Evolutionary conservation across 1,140 invertebrate species (phyloP), one percentile per base, ranked within the genome.

Genomic region (Brachionus koreanus): DNA sequence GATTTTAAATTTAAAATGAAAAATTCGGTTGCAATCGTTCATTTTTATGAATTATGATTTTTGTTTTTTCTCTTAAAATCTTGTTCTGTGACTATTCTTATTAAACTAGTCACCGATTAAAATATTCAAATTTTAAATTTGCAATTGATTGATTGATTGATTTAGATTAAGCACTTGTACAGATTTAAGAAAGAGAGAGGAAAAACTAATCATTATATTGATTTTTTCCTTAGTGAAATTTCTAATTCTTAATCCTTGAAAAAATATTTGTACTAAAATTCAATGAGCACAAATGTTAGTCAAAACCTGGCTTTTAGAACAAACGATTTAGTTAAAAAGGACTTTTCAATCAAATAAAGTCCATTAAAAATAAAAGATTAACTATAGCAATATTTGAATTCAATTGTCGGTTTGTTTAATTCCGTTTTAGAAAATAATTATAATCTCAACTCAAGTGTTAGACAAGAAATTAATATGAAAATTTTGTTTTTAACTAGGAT

Each of bases 211-310:
- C 49, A 57, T 57, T 57, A 57, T 57, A 57, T 57, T 57, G 49
- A 57, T 57, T 57, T 57, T 57, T 19, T 57, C 16, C 49, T 57
- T 19, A 6, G 19, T 57, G 19, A 57, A 57, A 57, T 57, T 57
- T 57, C 49, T 23, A 57, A 57, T 57, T 57, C 19, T 19, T 57
- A 57, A 57, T 57, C 49, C 49, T 57, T 57, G 49, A 57, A 57
- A 57, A 57, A 57, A 57, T 57, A 57, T 57, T 57, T 57, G 49
- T 19, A 57, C 49, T 57, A 57, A 57, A 57, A 57, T n/a, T 57
- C 49, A 19, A 57, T 57, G 49, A 19, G 7, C 49, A 57, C 49
- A 57, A 57, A 57, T 57, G 49, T 23, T 57, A 25, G 19, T 57
- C 49, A 57, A 57, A 57, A 57, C 49, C 49, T 57, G 49, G 49